Evolutionary conservation across 2,797 vertebrate genomes (phyloP), one percentile per base, ranked within the genome.

Genomic region (Poecile montanus): DNA sequence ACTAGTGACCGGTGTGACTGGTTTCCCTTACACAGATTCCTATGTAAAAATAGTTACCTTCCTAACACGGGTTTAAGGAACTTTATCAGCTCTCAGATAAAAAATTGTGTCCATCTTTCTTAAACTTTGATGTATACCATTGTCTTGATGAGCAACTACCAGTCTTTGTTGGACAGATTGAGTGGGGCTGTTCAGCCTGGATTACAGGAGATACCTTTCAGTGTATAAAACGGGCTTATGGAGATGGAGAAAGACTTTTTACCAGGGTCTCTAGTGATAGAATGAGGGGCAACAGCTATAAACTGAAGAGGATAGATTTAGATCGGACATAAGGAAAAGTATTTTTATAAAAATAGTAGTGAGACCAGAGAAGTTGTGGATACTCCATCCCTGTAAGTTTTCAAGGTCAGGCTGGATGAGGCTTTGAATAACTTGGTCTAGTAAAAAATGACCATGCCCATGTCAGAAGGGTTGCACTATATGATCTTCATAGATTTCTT

Each of bases 21-120:
- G 1, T 53, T 77, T 77, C 21, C 45, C 8, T 83, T 56, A 6
- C 6, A 15, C 0, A 0, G 4, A 1, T 30, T 44, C 11, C 29
- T 65, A 2, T 26, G 2, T 56, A 76, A 62, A 67, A 87, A 19
- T 11, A 2, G 4, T 21, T 62, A 11, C 6, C 9, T 79, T 73
- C 20, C 23, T 79, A 58, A 44, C 13, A 12, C 0, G 0, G 15
- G 2, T 30, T 70, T 51, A 9, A 80, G 56, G 75, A 60, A 27
- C 7, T 51, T 3, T 36, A 53, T 47, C 16, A 70, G 2, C 16
- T 32, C 8, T 40, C 13, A 32, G 11, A 10, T 34, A 26, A 70
- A n/a, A 3, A 84, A 38, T 36, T 30, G 2, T 62, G 11, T 47
- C 16, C 10, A 22, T 61, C 11, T 25, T 65, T 29, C 34, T 36